A percentile compares a stretch with the other conserved stretches of the same genome.
These are phyloP conservation scores for Spermophilus dauricus DNA, from an alignment of 2,113 vertebrate genomes.

Conservation along the genomic window DNA sequence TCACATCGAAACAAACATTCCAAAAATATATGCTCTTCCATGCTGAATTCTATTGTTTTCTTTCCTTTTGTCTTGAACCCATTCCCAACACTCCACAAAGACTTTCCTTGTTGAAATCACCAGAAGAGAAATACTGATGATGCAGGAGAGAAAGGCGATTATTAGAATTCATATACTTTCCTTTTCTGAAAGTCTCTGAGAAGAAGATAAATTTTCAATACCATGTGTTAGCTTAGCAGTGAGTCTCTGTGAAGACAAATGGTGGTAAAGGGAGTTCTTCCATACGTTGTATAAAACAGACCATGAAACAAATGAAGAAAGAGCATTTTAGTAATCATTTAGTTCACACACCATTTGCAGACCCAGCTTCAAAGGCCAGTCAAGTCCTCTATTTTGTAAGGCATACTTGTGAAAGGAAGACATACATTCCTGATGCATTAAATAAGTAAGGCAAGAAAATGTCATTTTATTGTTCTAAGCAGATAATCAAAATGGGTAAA, in stretches of 20 bases:
- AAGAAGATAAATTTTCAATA: not conserved
- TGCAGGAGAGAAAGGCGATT: not conserved
- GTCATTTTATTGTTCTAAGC: not conserved
- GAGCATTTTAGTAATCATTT: not conserved
- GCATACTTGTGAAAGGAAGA: not conserved
- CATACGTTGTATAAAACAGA: not conserved
- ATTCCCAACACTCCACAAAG: not conserved
- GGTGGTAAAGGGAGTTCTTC: not conserved
- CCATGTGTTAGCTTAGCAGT: not conserved
- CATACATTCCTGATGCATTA: not conserved
- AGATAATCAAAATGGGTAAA: not conserved
- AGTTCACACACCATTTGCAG: not conserved
- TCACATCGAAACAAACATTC: not conserved
- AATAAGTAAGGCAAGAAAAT: conserved; percentile 5
- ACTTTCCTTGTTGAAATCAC: not conserved
- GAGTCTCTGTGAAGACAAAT: not conserved
- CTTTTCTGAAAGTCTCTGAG: not conserved
- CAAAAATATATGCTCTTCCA: not conserved
- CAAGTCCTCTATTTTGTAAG: not conserved
- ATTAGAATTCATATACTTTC: not conserved
- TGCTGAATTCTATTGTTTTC: not conserved
- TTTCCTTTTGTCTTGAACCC: not conserved
- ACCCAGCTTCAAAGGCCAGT: not conserved
- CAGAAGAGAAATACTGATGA: not conserved
- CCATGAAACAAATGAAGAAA: not conserved